Evolutionary conservation across 1,140 invertebrate species (phyloP), one percentile per base, ranked within the genome.

Genomic region (Cydia strobilella): DNA sequence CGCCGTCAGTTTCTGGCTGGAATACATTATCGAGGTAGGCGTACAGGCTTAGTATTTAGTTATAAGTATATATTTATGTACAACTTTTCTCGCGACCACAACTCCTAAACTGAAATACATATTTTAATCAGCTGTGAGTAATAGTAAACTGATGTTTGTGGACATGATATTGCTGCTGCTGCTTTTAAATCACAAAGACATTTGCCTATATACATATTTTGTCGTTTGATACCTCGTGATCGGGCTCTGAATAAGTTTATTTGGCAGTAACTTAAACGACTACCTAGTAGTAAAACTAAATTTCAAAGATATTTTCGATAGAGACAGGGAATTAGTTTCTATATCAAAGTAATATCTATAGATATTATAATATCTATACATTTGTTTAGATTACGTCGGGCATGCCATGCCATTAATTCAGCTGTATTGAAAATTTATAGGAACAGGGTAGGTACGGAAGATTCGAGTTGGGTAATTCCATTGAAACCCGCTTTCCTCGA

Each of bases 381-480:
- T 72, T 72, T 72, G 45, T 72, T 72, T 45, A 31, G 39, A 72
- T 48, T 72, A 72, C 71, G 39, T 39, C 20, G 45, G 45, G 71
- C 23, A 48, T 72, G 71, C 20, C 23, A 48, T 72, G 71, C 20
- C 76, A 80, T 82, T 81, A 79, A 82, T 79, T 81, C 82, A 80
- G 76, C 74, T 42, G 75, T 75, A 73, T 77, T 65, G 65, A 81
- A 82, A 79, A 82, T 79, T 82, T 76, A 77, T 76, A 81, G 76
- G 75, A 39, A 48, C 76, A 72, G 39, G 69, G 76, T 74, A 75
- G 77, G 73, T 78, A 72, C 73, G 65, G 73, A 80, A 81, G 80
- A 79, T 81, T 81, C 75, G 76, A 74, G 75, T 79, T 81, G 13
- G 63, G 65, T 69, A 85, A 85, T 86, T 82, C 79, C 73, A 79